These are phyloP conservation scores for Drymonia ruficornis DNA, from an alignment of 2,888 invertebrate species.

Conservation along the genomic window DNA sequence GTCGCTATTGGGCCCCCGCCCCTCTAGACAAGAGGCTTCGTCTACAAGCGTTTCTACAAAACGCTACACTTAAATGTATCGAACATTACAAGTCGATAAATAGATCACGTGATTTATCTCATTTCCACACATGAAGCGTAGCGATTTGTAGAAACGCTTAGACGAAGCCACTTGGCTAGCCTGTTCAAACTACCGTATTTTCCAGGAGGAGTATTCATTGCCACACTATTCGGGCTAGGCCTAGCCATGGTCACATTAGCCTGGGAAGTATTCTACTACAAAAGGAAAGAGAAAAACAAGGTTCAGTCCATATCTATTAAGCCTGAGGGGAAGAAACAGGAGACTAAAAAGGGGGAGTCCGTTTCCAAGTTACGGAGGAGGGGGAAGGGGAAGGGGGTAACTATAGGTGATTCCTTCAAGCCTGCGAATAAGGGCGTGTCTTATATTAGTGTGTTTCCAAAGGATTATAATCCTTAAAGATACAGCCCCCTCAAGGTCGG, in stretches of 20 bases:
- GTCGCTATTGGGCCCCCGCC: too few relatives aligned
- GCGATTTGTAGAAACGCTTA: too few relatives aligned
- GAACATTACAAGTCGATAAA: too few relatives aligned
- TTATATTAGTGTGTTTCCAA: conserved; percentile 73
- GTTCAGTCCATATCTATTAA: conserved; percentile 45
- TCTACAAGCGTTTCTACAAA: too few relatives aligned
- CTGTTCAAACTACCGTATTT: conserved; percentile 12
- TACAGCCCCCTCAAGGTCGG: too few relatives aligned
- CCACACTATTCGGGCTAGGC: conserved; percentile 92
- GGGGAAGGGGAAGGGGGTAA: conserved; percentile 56
- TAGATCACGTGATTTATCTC: too few relatives aligned
- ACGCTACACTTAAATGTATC: too few relatives aligned
- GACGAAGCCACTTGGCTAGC: too few relatives aligned
- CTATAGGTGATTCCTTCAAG: conserved; percentile 76
- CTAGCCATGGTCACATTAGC: conserved; percentile 93
- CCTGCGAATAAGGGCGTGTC: conserved; percentile 68
- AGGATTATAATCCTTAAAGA: conserved; percentile 60
- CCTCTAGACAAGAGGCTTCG: too few relatives aligned
- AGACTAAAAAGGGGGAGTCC: conserved; percentile 37
- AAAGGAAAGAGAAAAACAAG: conserved; percentile 79
- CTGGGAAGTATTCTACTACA: conserved; percentile 92
- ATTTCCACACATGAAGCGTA: too few relatives aligned
- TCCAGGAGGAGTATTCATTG: conserved; percentile 95
- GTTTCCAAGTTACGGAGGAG: conserved; percentile 36
- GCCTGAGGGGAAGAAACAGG: conserved; percentile 43